Percentiles rank a stretch among this genome's conserved stretches.
These are phyloP conservation scores for Gymnocheta viridis DNA, from an alignment of 2,888 invertebrate genomes.

Conservation along the genomic window DNA sequence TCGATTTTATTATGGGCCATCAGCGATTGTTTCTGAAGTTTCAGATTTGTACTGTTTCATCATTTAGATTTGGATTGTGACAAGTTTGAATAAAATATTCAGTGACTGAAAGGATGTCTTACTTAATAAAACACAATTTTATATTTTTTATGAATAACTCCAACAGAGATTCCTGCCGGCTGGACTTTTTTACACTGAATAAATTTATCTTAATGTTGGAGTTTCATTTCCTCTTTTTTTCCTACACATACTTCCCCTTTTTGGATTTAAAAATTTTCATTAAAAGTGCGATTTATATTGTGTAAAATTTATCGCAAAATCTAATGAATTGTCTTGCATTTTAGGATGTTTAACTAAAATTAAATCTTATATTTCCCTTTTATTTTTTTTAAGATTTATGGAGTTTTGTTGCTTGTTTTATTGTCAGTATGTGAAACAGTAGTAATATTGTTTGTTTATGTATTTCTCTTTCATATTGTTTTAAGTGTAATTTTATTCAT, in stretches of 20 bases:
- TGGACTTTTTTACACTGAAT: no score
- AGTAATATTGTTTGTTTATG: not conserved
- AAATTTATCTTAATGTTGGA: no score
- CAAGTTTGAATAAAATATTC: no score
- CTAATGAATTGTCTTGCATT: constrained; percentile 74
- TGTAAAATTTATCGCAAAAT: constrained; percentile 65
- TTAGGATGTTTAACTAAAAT: constrained; percentile 71
- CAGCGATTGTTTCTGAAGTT: no score
- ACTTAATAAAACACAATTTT: no score
- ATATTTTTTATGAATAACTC: no score
- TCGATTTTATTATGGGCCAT: no score
- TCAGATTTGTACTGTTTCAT: no score
- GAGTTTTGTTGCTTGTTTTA: constrained; percentile 35
- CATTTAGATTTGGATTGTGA: no score
- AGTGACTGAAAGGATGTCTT: no score
- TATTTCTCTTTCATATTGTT: not conserved
- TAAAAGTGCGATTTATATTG: constrained; percentile 33
- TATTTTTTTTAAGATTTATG: constrained; percentile 52
- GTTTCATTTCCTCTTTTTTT: not conserved
- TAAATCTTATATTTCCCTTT: constrained; percentile 70
- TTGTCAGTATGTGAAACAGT: constrained; percentile 14
- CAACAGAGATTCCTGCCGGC: no score
- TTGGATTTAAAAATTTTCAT: not conserved
- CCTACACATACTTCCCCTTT: not conserved
- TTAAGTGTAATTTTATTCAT: constrained; percentile 49